Evolutionary conservation across 2,888 invertebrate species (phyloP).

Genomic region (Lepidochitona cinerea): DNA sequence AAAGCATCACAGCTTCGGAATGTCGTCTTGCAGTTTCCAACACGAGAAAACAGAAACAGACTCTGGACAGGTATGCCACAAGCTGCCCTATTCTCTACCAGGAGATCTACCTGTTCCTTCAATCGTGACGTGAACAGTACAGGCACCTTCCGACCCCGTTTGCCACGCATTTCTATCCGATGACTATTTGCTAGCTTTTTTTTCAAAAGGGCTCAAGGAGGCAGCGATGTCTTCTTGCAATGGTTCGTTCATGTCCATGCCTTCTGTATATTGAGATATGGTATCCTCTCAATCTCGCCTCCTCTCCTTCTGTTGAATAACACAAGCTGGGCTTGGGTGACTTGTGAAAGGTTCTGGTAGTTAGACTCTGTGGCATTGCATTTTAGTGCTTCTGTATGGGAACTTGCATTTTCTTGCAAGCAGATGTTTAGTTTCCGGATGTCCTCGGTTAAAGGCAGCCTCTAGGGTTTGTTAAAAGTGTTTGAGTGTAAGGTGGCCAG

Average conservation of each 20-base stretch:
- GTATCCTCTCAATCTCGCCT: background rate
- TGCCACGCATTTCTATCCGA: slow-evolving; percentile 10
- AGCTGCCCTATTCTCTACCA: background rate
- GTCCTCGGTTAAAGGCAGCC: background rate
- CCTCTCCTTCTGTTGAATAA: background rate
- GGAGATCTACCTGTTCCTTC: slow-evolving; percentile 1
- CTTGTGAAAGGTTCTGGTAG: background rate
- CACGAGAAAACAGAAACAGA: too few relatives aligned
- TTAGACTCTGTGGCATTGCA: too few relatives aligned
- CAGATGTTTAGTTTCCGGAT: background rate
- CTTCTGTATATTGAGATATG: background rate
- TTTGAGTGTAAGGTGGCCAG: background rate
- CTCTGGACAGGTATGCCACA: too few relatives aligned
- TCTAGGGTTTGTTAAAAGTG: background rate
- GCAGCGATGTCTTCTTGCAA: background rate
- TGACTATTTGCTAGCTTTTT: background rate
- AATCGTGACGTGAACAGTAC: background rate
- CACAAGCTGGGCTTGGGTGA: background rate
- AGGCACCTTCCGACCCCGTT: too few relatives aligned
- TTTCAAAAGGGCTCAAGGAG: background rate
- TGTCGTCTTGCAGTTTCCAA: too few relatives aligned
- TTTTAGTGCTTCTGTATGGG: background rate
- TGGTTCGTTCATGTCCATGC: background rate
- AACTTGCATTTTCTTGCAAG: background rate
- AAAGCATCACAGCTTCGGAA: background rate